phyloP scores from a whole-genome alignment of 2,888 invertebrate genomes.

The Carterocephalus palaemon region DNA sequence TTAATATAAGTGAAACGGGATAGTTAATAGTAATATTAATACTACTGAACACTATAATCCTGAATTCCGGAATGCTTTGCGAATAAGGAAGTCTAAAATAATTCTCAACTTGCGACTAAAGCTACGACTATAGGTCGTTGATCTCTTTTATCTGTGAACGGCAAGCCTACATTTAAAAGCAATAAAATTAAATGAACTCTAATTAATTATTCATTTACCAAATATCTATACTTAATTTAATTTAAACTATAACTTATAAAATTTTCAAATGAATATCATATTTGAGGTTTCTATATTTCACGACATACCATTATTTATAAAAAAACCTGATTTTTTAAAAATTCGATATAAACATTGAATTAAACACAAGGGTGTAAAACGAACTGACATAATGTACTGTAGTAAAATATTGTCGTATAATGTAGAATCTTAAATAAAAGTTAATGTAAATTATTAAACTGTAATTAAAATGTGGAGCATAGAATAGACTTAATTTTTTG shows the following conservation, averaged over 20 bases:
- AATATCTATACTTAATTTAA: too few species aligned
- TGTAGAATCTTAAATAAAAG: conserved; percentile 53
- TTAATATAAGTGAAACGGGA: conserved; percentile 1
- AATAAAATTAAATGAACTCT: too few species aligned
- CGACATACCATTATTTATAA: conserved; percentile 25
- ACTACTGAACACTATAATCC: too few species aligned
- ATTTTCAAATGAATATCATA: conserved; percentile 27
- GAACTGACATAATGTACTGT: conserved; percentile 68
- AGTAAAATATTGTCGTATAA: conserved; percentile 51
- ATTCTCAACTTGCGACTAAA: too few species aligned
- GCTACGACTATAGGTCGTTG: too few species aligned
- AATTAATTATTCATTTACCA: too few species aligned
- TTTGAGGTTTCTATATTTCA: conserved; percentile 33
- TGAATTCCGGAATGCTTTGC: too few species aligned
- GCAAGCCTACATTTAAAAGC: too few species aligned
- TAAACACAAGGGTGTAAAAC: conserved; percentile 68
- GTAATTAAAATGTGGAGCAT: conserved; percentile 11
- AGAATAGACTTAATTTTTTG: conserved; percentile 20
- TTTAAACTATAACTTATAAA: too few species aligned
- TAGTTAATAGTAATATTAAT: not conserved
- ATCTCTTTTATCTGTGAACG: too few species aligned
- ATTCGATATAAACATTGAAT: conserved; percentile 45
- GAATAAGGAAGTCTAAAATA: too few species aligned
- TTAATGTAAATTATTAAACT: conserved; percentile 28
- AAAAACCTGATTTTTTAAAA: conserved; percentile 39